Conservation (phyloP, 2,797 vertebrate species). For the Scyliorhinus canicula region DNA sequence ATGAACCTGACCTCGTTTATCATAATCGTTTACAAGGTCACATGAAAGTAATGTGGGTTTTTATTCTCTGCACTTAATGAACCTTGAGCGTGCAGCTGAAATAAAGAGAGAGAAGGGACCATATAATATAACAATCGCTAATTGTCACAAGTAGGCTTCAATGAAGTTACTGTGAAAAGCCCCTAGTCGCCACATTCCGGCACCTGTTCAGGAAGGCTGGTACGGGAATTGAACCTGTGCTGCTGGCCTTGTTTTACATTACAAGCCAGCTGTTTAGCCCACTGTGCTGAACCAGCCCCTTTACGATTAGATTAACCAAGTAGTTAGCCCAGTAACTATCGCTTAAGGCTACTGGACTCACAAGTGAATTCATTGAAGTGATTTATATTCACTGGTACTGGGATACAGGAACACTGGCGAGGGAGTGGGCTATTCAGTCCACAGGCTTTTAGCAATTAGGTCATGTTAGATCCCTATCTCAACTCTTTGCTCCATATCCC, state of each 20-base stretch:
- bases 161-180: too few species aligned
- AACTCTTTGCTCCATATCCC: neutral
- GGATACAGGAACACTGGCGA: too few species aligned
- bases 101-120: too few species aligned
- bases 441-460: neutral
- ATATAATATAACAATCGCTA: too few species aligned
- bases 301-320: too few species aligned
- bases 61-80: neutral
- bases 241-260: too few species aligned
- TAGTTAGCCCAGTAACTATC: neutral
- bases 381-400: neutral
- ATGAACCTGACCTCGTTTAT: neutral
- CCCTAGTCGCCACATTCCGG: too few species aligned
- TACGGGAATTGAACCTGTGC: too few species aligned
- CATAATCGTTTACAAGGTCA: neutral
- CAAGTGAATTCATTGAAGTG: neutral
- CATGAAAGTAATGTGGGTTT: neutral
- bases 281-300: too few species aligned
- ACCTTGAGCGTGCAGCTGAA: neutral
- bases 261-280: too few species aligned
- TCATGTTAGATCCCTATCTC: neutral
- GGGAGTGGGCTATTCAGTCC: neutral
- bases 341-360: neutral
- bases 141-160: too few species aligned
- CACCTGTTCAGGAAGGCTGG: too few species aligned